A percentile compares a stretch with the other conserved stretches of the same genome.
phyloP scores from a whole-genome alignment of 2,113 vertebrate species.

The Antechinus flavipes region DNA sequence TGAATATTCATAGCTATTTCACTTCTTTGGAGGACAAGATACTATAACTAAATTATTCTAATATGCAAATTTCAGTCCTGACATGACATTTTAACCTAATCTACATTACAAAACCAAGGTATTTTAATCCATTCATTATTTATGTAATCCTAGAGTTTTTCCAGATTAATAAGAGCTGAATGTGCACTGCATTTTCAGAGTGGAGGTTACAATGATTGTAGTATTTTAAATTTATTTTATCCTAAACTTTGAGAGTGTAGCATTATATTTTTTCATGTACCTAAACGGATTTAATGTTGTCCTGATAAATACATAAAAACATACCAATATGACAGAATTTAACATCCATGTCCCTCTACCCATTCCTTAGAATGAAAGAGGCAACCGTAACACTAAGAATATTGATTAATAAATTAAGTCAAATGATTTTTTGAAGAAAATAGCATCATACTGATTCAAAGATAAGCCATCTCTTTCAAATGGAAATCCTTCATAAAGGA shows the following conservation, averaged over 20 bases:
- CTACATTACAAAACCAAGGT: constrained; percentile 82
- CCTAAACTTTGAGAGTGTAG: neutral
- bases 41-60: constrained; percentile 81
- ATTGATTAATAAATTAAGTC: constrained; percentile 8
- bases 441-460: neutral
- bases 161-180: constrained; percentile 66
- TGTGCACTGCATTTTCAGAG: constrained; percentile 52
- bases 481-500: neutral
- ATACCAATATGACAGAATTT: constrained; percentile 51
- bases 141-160: constrained; percentile 77
- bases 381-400: constrained; percentile 15
- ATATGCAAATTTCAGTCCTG: constrained; percentile 82
- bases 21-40: constrained; percentile 80
- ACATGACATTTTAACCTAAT: constrained; percentile 82
- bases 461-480: too few species aligned
- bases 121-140: constrained; percentile 84
- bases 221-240: constrained; percentile 51
- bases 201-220: neutral
- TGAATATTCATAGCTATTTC: constrained; percentile 83
- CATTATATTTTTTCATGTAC: constrained; percentile 58
- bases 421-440: constrained; percentile 59
- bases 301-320: neutral
- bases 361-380: constrained; percentile 44
- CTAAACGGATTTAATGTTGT: constrained; percentile 52
- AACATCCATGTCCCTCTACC: constrained; percentile 50